Conservation (phyloP, 2,797 vertebrate genomes). For the Meda fulgida region DNA sequence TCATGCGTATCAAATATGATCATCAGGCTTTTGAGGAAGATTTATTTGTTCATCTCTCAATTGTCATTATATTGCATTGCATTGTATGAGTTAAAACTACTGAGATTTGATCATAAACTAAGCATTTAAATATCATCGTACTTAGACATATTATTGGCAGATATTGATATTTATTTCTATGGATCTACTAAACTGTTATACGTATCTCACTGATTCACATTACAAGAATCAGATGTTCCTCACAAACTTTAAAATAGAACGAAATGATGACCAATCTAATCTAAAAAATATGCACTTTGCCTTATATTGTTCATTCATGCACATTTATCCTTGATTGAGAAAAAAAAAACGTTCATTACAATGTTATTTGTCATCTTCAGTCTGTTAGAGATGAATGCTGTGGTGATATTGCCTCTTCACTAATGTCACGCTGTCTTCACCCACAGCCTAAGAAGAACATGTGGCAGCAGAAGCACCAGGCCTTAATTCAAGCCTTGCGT, state of each 20-base stretch:
- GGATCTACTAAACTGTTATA: background rate
- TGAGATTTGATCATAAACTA: no score
- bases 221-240: background rate
- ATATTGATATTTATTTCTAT: background rate
- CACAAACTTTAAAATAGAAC: background rate
- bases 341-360: background rate
- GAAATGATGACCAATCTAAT: background rate
- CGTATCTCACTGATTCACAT: background rate
- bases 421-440: conserved; percentile 40
- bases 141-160: background rate
- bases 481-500: conserved; percentile 70
- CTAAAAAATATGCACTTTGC: background rate
- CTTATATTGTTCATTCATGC: background rate
- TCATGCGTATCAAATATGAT: background rate
- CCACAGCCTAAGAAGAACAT: conserved; percentile 68
- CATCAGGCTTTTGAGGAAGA: background rate
- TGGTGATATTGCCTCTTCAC: background rate
- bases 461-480: conserved; percentile 77
- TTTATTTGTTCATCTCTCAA: background rate
- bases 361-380: background rate
- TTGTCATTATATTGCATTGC: background rate
- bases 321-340: background rate
- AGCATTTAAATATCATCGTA: background rate
- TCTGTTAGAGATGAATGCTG: background rate
- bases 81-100: background rate